A percentile compares a stretch with the other conserved stretches of the same genome.
Evolutionary conservation across 2,113 vertebrate species (phyloP).

Genomic region (Amphilophus citrinellus): DNA sequence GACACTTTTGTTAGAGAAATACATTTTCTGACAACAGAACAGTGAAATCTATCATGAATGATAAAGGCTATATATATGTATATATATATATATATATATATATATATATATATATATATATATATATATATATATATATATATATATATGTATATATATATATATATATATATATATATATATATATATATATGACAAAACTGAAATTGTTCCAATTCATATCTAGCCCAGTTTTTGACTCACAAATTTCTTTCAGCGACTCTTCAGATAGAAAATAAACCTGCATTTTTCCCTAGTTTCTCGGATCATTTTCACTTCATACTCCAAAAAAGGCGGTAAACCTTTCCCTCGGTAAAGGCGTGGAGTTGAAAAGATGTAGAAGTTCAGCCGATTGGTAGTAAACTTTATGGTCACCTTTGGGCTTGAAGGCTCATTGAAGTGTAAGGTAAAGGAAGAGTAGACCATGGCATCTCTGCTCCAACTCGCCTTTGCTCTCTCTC

Average conservation of each 20-base stretch:
- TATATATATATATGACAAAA: too few relatives aligned
- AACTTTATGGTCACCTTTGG: slow-evolving; percentile 75
- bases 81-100: too few relatives aligned
- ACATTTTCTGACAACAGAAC: neutral
- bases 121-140: too few relatives aligned
- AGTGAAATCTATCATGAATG: neutral
- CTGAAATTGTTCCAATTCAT: neutral
- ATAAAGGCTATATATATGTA: neutral
- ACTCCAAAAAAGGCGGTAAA: slow-evolving; percentile 45
- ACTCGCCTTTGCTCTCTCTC: slow-evolving; percentile 61
- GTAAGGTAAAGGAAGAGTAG: slow-evolving; percentile 56
- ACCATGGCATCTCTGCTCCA: slow-evolving; percentile 60
- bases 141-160: too few relatives aligned
- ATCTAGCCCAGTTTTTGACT: neutral
- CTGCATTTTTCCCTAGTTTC: neutral
- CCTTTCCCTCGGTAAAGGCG: slow-evolving; percentile 54
- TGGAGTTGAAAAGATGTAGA: slow-evolving; percentile 60
- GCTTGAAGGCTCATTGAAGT: slow-evolving; percentile 55
- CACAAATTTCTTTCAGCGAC: slow-evolving; percentile 50
- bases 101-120: too few relatives aligned
- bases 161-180: too few relatives aligned
- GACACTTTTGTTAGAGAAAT: neutral
- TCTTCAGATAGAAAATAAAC: slow-evolving; percentile 86
- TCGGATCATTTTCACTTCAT: slow-evolving; percentile 35
- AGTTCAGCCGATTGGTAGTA: slow-evolving; percentile 66